phyloP scores from a whole-genome alignment of 2,888 invertebrate species.

The Limenitis camilla region DNA sequence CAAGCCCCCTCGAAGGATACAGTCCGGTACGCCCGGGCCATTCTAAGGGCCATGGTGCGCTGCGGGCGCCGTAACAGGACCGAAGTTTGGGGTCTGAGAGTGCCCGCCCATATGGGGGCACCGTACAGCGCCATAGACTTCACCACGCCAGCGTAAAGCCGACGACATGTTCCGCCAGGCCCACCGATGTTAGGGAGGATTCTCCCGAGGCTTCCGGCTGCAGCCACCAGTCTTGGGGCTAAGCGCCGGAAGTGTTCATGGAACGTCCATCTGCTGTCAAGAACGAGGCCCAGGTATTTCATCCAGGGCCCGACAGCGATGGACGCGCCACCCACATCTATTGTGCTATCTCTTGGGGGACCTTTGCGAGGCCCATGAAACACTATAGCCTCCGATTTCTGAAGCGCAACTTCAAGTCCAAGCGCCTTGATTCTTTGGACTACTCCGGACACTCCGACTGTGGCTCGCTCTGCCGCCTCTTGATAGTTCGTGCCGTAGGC shows the following conservation, averaged over 20 bases:
- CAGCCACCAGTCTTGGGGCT: background rate
- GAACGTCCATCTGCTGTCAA: constrained; percentile 13
- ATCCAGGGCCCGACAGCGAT: constrained; percentile 4
- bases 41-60: background rate
- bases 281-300: constrained; percentile 10
- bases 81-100: no score
- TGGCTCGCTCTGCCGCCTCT: constrained; percentile 8
- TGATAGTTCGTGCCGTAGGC: background rate
- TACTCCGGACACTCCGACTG: constrained; percentile 12
- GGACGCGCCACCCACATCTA: background rate
- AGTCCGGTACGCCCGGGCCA: no score
- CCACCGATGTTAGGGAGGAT: constrained; percentile 20
- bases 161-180: background rate
- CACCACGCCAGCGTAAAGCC: constrained; percentile 9
- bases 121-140: constrained; percentile 14
- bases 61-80: no score
- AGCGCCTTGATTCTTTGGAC: constrained; percentile 14
- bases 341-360: background rate
- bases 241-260: constrained; percentile 3
- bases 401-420: constrained; percentile 18
- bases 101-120: background rate
- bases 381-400: constrained; percentile 16
- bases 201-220: constrained; percentile 5
- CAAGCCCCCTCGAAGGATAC: no score
- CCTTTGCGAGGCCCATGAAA: constrained; percentile 13